Base-by-base conservation (phyloP, 1,140 invertebrate species). In the Psix sp. region DNA sequence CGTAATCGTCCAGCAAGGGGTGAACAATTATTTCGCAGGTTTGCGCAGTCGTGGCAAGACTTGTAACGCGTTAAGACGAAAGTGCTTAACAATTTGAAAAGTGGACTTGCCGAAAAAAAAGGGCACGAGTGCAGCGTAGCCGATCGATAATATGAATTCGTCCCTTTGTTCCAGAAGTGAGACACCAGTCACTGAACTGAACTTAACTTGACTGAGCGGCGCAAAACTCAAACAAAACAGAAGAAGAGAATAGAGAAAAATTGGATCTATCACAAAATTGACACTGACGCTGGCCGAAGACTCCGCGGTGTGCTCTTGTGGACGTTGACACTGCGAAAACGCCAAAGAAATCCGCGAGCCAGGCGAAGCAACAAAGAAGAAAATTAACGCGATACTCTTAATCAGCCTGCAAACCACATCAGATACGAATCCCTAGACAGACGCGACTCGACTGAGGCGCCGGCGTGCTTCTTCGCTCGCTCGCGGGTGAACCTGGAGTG, bases 391-490 rank as follows among this genome's bases (percentile, higher is more conserved):
- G 33, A 26, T 14, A 39, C 16, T 35, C 24, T 13, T 1, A 36
- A 11, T 42, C 9, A 0, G 10, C 17, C 0, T 20, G 35, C 21
- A 10, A 62, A 21, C 6, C 29, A 9, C 51, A 16, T 29, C 1
- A 45, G 45, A 46, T 17, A 24, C 60, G 6, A 29, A 11, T 65
- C 21, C 33, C 45, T 31, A 38, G 21, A 46, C 63, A 31, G 77
- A 76, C 82, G 80, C 82, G 80, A 77, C 67, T 71, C 57, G 57
- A 84, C 84, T 85, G 82, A 82, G 77, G 84, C 84, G 82, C 84
- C 84, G 82, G 82, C 84, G 84, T 84, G 82, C 80, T 83, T 81
- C 77, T 40, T 70, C 62, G 70, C 65, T 76, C 71, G 56, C 59
- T 35, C 18, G 66, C 48, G 48, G 40, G 3, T 5, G 16, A 5